Percentiles rank a stretch among this genome's conserved stretches.
These are phyloP conservation scores for Lepidothrix coronata DNA, from an alignment of 2,113 vertebrate species.

Conservation along the genomic window DNA sequence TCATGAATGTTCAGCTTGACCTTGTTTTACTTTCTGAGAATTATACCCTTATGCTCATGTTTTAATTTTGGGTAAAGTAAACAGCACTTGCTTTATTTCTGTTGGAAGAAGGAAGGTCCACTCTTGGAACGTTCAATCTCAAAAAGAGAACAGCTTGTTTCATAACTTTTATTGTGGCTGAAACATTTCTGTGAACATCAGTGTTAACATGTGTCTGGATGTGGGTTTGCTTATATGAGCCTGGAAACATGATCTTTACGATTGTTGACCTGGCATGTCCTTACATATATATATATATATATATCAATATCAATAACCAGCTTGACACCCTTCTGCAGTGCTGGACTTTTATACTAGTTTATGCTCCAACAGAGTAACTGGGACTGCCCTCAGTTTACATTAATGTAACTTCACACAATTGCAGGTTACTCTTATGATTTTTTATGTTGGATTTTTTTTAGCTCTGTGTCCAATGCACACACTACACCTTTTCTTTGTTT, in stretches of 20 bases:
- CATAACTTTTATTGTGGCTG: background rate
- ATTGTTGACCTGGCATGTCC: background rate
- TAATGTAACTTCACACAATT: background rate
- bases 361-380: background rate
- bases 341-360: background rate
- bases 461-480: background rate
- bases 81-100: background rate
- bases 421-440: background rate
- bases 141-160: background rate
- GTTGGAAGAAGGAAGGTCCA: background rate
- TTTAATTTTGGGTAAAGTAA: background rate
- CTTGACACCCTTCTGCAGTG: background rate
- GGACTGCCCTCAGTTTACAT: background rate
- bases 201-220: background rate
- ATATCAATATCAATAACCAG: background rate
- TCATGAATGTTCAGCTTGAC: background rate
- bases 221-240: background rate
- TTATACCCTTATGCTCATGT: background rate
- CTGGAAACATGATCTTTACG: background rate
- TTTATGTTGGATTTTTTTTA: background rate
- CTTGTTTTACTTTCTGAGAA: constrained; percentile 4
- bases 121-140: background rate
- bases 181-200: background rate
- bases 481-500: accelerated
- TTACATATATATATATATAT: background rate